Evolutionary conservation across 2,888 invertebrate genomes (phyloP).

Genomic region (Agrotis puta): DNA sequence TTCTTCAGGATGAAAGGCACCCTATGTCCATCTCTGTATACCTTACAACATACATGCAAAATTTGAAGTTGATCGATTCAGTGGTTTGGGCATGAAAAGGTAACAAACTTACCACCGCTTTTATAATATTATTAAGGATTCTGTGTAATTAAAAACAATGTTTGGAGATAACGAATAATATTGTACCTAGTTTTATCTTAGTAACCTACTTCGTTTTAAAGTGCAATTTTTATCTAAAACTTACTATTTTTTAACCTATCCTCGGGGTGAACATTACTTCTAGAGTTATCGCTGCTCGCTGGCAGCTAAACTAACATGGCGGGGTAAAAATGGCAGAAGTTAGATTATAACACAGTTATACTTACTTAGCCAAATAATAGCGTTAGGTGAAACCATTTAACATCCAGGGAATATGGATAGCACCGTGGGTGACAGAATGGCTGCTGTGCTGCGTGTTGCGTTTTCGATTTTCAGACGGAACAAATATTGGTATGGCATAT

Average conservation of each 20-base stretch:
- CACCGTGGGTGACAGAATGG: too few species aligned
- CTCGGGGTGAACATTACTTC: slow-evolving; percentile 20
- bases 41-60: too few species aligned
- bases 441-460: too few species aligned
- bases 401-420: not conserved
- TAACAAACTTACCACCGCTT: too few species aligned
- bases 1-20: too few species aligned
- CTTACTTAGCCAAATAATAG: not conserved
- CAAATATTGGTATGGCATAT: too few species aligned
- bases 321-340: not conserved
- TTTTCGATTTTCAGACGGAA: too few species aligned
- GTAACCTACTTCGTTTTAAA: slow-evolving; percentile 5
- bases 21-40: too few species aligned
- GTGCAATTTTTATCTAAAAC: slow-evolving; percentile 17
- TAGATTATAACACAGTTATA: not conserved
- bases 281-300: slow-evolving; percentile 26
- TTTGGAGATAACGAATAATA: slow-evolving; percentile 12
- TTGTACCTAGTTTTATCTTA: slow-evolving; percentile 20
- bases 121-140: not conserved
- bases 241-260: slow-evolving; percentile 1
- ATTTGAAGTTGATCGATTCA: too few species aligned
- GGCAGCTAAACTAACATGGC: slow-evolving; percentile 12
- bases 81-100: too few species aligned
- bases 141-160: slow-evolving; percentile 23
- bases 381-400: not conserved